Conservation (phyloP, 2,888 invertebrate genomes). For the Polydrusus cervinus region DNA sequence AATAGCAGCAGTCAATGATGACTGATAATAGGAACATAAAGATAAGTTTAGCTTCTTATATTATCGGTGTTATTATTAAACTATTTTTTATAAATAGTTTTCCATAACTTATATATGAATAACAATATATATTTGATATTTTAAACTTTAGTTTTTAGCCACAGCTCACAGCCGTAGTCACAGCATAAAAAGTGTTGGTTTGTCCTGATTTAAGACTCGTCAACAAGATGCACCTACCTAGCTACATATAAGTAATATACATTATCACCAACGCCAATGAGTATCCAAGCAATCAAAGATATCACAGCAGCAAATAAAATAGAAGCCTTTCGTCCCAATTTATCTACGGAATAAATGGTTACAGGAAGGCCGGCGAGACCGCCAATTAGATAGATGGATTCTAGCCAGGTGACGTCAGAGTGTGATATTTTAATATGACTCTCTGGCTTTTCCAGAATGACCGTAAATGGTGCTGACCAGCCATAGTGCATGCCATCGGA, state of each 20-base stretch:
- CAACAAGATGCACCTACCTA: slow-evolving; percentile 46
- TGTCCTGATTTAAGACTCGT: too few species aligned
- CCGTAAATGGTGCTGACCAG: slow-evolving; percentile 69
- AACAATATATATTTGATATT: too few species aligned
- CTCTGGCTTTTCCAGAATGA: slow-evolving; percentile 62
- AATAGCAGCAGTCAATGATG: too few species aligned
- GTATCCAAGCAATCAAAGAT: slow-evolving; percentile 67
- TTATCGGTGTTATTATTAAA: too few species aligned
- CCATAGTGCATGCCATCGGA: slow-evolving; percentile 71
- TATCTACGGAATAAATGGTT: slow-evolving; percentile 66
- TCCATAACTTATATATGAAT: too few species aligned
- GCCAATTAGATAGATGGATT: slow-evolving; percentile 64
- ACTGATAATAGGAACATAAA: too few species aligned
- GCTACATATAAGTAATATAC: slow-evolving; percentile 66
- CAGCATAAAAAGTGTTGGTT: too few species aligned
- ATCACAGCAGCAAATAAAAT: slow-evolving; percentile 67
- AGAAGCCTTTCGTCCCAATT: slow-evolving; percentile 66
- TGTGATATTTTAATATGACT: slow-evolving; percentile 60
- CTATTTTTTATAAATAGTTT: too few species aligned
- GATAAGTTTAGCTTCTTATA: too few species aligned
- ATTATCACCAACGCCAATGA: slow-evolving; percentile 66
- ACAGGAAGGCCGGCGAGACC: slow-evolving; percentile 67
- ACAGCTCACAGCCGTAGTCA: too few species aligned
- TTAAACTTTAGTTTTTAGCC: too few species aligned
- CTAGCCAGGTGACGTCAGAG: slow-evolving; percentile 63